Evolutionary conservation across 2,797 vertebrate genomes (phyloP), one percentile per base, ranked within the genome.

Genomic region (Chelidonichthys spinosus): DNA sequence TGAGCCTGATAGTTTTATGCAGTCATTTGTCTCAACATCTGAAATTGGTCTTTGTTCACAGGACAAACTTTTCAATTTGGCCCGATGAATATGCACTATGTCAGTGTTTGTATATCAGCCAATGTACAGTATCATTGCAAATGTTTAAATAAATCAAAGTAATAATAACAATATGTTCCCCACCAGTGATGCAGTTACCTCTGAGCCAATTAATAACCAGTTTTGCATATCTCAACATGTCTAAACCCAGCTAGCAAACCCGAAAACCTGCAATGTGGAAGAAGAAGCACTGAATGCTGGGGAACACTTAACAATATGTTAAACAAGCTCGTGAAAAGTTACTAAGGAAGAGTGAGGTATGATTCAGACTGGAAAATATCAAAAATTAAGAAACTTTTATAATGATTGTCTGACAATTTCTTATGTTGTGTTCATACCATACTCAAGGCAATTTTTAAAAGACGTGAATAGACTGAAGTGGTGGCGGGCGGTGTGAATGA

Each of bases 31-130:
- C 73, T 54, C 33, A 74, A 49, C 50, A 68, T 71, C 32, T 39
- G 33, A 78, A 81, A 70, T 13, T 37, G 63, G 15, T 56, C 64
- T 69, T 69, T 79, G 55, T 67, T 63, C 60, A 62, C 46, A 42
- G 42, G 56, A 65, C 14, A 33, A 43, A 18, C 18, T 32, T 42
- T 50, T 64, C 32, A 63, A 6, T 59, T 35, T 5, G 8, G n/a
- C 3, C 36, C 4, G 2, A 6, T 44, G 55, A 37, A 50, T 39
- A 53, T 32, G 9, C 2, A 10, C 14, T 7, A 9, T 56, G 33
- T 43, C 6, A 32, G 11, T 36, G 52, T 63, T 42, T 63, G n/a
- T 25, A 39, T 17, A 4, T 50, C 5, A 36, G 13, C 42, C 15
- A 8, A 13, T 39, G 17, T 5, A 33, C 44, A 6, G 1, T n/a